Conservation (phyloP, 2,797 vertebrate genomes). For the Botia almorhae region DNA sequence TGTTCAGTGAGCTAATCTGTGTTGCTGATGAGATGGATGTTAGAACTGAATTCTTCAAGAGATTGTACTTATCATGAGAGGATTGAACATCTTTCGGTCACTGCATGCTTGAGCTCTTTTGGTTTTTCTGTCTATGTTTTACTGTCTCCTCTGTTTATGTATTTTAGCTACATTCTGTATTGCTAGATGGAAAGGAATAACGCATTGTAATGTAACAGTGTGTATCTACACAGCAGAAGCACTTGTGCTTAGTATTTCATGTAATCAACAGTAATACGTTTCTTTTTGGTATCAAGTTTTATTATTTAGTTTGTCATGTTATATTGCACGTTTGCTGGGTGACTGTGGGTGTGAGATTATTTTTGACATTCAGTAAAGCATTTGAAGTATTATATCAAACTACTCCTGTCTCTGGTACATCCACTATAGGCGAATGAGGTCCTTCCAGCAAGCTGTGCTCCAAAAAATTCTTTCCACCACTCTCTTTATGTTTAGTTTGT, state of each 20-base stretch:
- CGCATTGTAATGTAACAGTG: neutral
- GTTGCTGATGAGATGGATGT: conserved; percentile 25
- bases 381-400: neutral
- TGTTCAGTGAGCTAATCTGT: conserved; percentile 17
- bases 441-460: neutral
- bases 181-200: neutral
- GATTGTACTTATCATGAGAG: conserved; percentile 7
- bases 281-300: neutral
- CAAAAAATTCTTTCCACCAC: neutral
- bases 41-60: conserved; percentile 17
- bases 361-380: conserved; percentile 24
- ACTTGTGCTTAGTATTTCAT: neutral
- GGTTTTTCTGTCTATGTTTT: neutral
- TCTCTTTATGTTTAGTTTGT: conserved; percentile 24
- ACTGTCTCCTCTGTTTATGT: neutral
- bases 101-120: conserved; percentile 8
- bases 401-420: neutral
- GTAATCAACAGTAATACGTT: neutral
- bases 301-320: conserved; percentile 24
- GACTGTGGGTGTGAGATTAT: conserved; percentile 30
- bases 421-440: neutral
- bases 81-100: neutral
- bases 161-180: neutral
- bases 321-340: conserved; percentile 9
- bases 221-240: neutral